These are phyloP conservation scores for Acleris holmiana DNA, from an alignment of 2,888 invertebrate genomes.

Conservation along the genomic window DNA sequence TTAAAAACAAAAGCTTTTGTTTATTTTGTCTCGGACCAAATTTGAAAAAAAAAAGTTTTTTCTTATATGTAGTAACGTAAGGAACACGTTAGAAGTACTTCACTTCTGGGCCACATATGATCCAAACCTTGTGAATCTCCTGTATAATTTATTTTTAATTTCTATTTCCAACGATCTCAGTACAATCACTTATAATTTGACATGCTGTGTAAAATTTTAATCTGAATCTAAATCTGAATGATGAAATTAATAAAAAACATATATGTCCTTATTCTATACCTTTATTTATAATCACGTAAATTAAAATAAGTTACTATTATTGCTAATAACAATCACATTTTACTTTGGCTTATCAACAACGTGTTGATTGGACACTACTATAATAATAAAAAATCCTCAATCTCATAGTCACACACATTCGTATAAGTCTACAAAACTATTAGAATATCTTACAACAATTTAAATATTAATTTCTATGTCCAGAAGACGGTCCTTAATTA, in stretches of 20 bases:
- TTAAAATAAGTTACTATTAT: conserved; percentile 43
- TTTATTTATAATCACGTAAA: conserved; percentile 37
- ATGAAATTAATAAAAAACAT: not conserved
- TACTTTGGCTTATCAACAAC: conserved; percentile 57
- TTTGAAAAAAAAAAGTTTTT: too few relatives aligned
- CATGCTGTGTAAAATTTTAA: too few relatives aligned
- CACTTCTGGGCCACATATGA: too few relatives aligned
- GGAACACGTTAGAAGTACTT: too few relatives aligned
- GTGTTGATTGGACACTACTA: conserved; percentile 26
- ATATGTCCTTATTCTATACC: conserved; percentile 19
- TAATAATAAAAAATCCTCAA: conserved; percentile 15
- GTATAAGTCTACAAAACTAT: conserved; percentile 33
- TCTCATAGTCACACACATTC: conserved; percentile 24
- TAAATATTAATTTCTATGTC: conserved; percentile 36
- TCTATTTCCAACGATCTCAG: too few relatives aligned
- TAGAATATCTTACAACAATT: conserved; percentile 29
- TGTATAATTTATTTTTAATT: too few relatives aligned
- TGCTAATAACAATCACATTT: conserved; percentile 67
- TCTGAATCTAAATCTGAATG: too few relatives aligned
- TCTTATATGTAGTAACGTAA: too few relatives aligned
- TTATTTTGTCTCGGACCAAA: too few relatives aligned
- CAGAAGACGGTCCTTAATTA: conserved; percentile 45
- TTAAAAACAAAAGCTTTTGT: too few relatives aligned
- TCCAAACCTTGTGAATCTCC: too few relatives aligned
- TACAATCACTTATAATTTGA: too few relatives aligned